phyloP scores from a whole-genome alignment of 2,888 invertebrate genomes.

The Junonia oenone region DNA sequence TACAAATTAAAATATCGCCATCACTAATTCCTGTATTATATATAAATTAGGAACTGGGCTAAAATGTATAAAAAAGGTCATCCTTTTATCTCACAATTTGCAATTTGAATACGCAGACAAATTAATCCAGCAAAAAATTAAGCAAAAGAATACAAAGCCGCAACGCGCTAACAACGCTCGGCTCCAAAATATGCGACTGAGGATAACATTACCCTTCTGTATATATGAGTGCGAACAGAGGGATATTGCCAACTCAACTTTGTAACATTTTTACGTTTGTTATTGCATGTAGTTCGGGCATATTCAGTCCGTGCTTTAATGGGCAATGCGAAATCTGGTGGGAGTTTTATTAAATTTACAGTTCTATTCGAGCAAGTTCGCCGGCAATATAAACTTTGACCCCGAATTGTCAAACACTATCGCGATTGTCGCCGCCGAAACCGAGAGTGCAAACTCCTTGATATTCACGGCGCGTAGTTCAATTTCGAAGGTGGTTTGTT shows the following conservation, averaged over 20 bases:
- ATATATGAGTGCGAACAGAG: constrained; percentile 26
- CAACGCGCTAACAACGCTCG: constrained; percentile 49
- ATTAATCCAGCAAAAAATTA: constrained; percentile 71
- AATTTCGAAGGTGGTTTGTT: constrained; percentile 73
- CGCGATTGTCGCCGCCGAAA: constrained; percentile 32
- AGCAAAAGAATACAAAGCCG: constrained; percentile 61
- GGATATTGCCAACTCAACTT: constrained; percentile 38
- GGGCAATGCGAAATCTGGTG: constrained; percentile 22
- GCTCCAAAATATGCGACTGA: constrained; percentile 58
- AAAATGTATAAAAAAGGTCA: constrained; percentile 55
- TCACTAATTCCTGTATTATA: constrained; percentile 18
- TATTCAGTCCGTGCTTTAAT: constrained; percentile 27
- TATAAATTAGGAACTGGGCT: constrained; percentile 35
- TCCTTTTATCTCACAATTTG: constrained; percentile 69
- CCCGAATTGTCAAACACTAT: constrained; percentile 31
- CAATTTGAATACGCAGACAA: constrained; percentile 76
- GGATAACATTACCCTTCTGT: constrained; percentile 44
- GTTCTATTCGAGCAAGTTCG: constrained; percentile 20
- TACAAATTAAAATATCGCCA: constrained; percentile 17
- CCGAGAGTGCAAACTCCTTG: constrained; percentile 43
- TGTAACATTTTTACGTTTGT: constrained; percentile 38
- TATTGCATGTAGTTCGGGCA: constrained; percentile 24
- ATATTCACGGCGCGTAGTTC: constrained; percentile 65
- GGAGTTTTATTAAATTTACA: constrained; percentile 28
- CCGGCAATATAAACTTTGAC: constrained; percentile 17